Evolutionary conservation across 2,797 vertebrate species (phyloP).

Genomic region (Pipistrellus pipistrellus): DNA sequence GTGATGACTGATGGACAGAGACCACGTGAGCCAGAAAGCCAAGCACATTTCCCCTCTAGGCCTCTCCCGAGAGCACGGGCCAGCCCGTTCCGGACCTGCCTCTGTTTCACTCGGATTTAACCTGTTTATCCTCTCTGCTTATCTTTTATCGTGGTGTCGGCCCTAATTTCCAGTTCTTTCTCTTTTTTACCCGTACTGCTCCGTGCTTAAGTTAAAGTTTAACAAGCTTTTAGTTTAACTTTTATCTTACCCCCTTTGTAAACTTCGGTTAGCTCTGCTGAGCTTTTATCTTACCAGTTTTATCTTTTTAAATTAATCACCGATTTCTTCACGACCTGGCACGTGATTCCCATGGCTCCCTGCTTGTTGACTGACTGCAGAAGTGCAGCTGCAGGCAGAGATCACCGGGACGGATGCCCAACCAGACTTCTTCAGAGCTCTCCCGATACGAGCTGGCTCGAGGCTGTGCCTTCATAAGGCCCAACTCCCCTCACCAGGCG

Average conservation of each 20-base stretch:
- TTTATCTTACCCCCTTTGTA: neutral
- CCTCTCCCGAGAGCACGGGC: neutral
- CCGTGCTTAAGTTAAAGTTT: neutral
- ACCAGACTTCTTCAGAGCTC: neutral
- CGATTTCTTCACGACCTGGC: neutral
- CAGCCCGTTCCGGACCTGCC: neutral
- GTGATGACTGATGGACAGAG: neutral
- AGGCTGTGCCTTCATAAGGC: neutral
- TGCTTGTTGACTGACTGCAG: neutral
- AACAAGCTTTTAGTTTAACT: neutral
- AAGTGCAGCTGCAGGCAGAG: neutral
- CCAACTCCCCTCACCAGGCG: neutral
- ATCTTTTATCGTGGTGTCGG: neutral
- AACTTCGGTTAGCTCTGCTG: neutral
- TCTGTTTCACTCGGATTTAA: neutral
- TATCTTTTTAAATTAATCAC: neutral
- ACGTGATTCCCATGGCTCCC: too few species aligned
- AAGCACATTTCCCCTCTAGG: neutral
- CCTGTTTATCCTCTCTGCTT: neutral
- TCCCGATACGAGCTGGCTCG: neutral
- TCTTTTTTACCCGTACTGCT: neutral
- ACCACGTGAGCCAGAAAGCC: neutral
- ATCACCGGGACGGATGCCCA: neutral
- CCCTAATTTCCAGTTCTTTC: neutral
- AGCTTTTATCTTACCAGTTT: neutral